phyloP scores from a whole-genome alignment of 2,888 invertebrate species.

The Pelosia muscerda region DNA sequence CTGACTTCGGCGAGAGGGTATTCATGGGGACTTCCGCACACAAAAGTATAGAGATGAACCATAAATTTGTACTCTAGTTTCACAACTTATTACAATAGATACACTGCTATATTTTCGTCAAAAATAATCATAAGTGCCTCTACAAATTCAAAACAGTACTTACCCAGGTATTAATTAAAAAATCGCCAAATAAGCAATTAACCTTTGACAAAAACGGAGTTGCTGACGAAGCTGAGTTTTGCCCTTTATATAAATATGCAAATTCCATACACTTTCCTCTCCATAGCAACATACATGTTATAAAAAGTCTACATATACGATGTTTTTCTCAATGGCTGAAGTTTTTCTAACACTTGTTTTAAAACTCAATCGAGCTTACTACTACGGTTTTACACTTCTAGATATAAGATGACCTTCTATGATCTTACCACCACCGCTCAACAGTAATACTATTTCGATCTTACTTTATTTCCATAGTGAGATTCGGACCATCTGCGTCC shows the following conservation, averaged over 20 bases:
- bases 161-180: slow-evolving; percentile 6
- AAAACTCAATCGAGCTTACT: too few species aligned
- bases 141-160: background rate
- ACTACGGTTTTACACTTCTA: background rate
- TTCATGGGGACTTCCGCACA: too few species aligned
- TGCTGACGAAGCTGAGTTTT: background rate
- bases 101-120: background rate
- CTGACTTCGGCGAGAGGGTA: too few species aligned
- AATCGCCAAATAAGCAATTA: background rate
- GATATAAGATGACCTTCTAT: background rate
- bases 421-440: too few species aligned
- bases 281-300: background rate
- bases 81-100: background rate
- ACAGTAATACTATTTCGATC: too few species aligned
- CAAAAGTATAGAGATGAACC: too few species aligned
- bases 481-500: too few species aligned
- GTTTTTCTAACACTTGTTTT: too few species aligned
- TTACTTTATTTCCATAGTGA: too few species aligned
- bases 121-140: background rate
- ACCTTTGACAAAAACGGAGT: slow-evolving; percentile 1
- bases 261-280: slow-evolving; percentile 1
- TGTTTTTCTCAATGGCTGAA: too few species aligned
- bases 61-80: background rate
- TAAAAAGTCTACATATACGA: background rate
- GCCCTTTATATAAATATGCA: slow-evolving; percentile 4